Evolutionary conservation across 2,888 invertebrate genomes (phyloP).

Genomic region (Yponomeuta cagnagella): DNA sequence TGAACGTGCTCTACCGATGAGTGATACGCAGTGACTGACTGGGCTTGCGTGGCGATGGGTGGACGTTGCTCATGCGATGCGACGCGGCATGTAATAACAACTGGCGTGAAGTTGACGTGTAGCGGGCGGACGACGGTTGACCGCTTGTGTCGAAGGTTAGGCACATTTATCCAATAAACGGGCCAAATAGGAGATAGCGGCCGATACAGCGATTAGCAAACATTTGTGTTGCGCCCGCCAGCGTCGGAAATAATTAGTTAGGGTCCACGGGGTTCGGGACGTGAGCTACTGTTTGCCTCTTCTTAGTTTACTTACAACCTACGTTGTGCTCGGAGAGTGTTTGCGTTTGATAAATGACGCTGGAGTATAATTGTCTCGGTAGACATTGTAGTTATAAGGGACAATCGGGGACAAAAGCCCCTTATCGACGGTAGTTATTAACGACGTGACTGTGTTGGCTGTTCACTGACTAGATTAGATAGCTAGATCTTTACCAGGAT

Average conservation of each 20-base stretch:
- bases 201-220: slow-evolving; percentile 41
- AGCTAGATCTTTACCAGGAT: no score
- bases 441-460: no score
- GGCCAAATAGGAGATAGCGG: slow-evolving; percentile 36
- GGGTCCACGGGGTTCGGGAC: slow-evolving; percentile 22
- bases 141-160: slow-evolving; percentile 58
- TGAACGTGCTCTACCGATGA: slow-evolving; percentile 43
- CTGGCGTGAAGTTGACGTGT: not conserved
- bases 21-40: slow-evolving; percentile 51
- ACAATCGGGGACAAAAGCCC: not conserved
- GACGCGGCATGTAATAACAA: not conserved
- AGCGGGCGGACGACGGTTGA: slow-evolving; percentile 32
- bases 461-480: no score
- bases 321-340: not conserved
- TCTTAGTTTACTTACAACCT: not conserved
- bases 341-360: not conserved
- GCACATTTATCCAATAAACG: slow-evolving; percentile 30
- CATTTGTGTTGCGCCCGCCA: slow-evolving; percentile 40
- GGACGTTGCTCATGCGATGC: not conserved
- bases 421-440: no score
- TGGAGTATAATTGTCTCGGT: not conserved
- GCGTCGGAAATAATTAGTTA: slow-evolving; percentile 40
- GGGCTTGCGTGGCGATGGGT: not conserved
- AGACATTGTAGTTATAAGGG: not conserved
- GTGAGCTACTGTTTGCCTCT: not conserved